These are phyloP conservation scores for Smithornis capensis DNA, from an alignment of 2,113 vertebrate genomes.

Conservation along the genomic window DNA sequence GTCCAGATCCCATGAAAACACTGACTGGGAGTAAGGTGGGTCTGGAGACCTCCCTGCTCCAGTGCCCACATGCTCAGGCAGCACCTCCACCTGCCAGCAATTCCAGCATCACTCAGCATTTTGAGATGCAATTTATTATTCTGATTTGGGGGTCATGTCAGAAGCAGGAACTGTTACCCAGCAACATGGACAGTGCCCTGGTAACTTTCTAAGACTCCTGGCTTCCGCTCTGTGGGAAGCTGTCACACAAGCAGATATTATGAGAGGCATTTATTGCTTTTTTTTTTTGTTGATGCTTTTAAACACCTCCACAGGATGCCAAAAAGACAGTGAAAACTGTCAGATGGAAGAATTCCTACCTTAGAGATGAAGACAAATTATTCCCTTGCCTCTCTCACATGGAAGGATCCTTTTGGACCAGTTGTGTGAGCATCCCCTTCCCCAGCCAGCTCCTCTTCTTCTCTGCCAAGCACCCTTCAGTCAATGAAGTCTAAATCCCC, in stretches of 20 bases:
- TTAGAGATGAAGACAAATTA: not conserved
- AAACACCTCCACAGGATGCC: not conserved
- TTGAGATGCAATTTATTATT: not conserved
- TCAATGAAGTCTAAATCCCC: not conserved
- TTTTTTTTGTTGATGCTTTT: not conserved
- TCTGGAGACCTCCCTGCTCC: not conserved
- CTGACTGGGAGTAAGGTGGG: fast-evolving
- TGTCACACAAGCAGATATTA: not conserved
- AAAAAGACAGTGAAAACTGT: not conserved
- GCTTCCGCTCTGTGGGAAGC: not conserved
- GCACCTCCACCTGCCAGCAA: not conserved
- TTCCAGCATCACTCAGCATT: not conserved
- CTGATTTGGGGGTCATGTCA: not conserved
- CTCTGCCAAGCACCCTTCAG: not conserved
- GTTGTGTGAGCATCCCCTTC: not conserved
- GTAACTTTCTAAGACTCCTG: not conserved
- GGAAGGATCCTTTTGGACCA: not conserved
- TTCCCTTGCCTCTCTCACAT: not conserved
- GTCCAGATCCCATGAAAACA: not conserved
- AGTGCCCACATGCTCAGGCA: fast-evolving
- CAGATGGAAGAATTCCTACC: not conserved
- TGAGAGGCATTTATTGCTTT: not conserved
- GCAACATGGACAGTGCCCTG: not conserved
- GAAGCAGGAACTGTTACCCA: slow-evolving; percentile 17
- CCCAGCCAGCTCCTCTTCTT: not conserved